Evolutionary conservation across 2,113 vertebrate species (phyloP).

Genomic region (Clarias magur): DNA sequence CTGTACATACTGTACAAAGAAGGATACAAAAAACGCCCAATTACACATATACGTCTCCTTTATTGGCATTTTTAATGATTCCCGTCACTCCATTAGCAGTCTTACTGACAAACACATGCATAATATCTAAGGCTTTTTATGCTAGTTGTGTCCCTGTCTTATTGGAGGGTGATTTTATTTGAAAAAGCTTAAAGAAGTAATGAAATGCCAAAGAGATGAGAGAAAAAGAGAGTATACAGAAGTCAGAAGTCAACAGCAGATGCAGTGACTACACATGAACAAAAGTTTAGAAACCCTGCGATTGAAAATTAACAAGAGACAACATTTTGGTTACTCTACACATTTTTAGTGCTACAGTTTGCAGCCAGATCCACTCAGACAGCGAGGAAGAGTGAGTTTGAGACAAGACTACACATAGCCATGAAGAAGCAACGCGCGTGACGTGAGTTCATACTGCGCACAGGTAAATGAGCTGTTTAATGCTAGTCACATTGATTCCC

Average conservation of each 20-base stretch:
- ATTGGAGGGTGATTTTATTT: not conserved
- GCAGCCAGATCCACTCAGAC: constrained; percentile 19
- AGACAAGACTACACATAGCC: constrained; percentile 6
- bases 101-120: constrained; percentile 50
- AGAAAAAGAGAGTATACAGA: not conserved
- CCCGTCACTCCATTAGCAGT: constrained; percentile 46
- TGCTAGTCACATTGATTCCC: constrained; percentile 3
- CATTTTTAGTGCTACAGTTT: not conserved
- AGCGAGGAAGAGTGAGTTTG: not conserved
- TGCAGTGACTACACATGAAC: constrained; percentile 2
- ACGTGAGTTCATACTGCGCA: not conserved
- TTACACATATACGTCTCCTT: constrained; percentile 12
- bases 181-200: constrained; percentile 21
- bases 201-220: not conserved
- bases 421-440: not conserved
- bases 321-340: constrained; percentile 2
- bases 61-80: constrained; percentile 40
- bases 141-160: constrained; percentile 27
- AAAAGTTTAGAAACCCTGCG: not conserved
- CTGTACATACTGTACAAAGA: not conserved
- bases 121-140: constrained; percentile 22
- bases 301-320: constrained; percentile 21
- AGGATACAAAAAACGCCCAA: not conserved
- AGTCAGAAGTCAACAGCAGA: not conserved
- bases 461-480: not conserved